Base-by-base conservation (phyloP, 2,888 invertebrate genomes). In the Synergus gifuensis region DNA sequence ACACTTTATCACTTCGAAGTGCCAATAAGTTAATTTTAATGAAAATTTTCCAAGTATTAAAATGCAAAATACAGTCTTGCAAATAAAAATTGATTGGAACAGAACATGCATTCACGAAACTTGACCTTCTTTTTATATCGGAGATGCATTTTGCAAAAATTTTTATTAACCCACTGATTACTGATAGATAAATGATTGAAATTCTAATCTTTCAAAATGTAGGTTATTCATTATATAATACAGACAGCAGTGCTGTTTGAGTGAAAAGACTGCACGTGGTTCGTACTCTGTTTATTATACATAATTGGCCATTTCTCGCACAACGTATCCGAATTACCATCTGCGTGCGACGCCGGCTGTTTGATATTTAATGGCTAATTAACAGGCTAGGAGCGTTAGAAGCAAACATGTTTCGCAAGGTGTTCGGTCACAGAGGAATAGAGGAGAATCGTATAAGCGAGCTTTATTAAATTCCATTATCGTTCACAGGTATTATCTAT, bases 281-380 rank as follows among this genome's bases (percentile, higher is more conserved):
- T 69, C 69, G 69, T 28, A 73, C 16, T 46, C 54, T 49, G 69
- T 54, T 73, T 54, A 49, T 73, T 73, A 73, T 54, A 36, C 69
- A 49, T 73, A 73, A 73, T 73, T 73, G 69, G 69, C 49, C 54
- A 73, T 54, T 73, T 73, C 69, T 73, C 54, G 69, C 49, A 54
- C 36, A 73, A 73, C 69, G 82, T 85, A 87, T n/a, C 81, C 84
- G 82, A 85, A 86, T 87, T 86, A 86, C 84, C 88, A 87, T 87
- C 86, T 87, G 86, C 83, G 85, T 83, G 80, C 83, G 82, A 83
- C 85, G 85, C 85, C 86, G 84, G 87, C 84, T 88, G 87, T 87
- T 88, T 87, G 84, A 87, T 88, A 89, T 87, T 88, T 89, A 89
- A 89, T 87, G 87, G 86, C 88, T 89, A 88, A 90, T 90, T 89